Evolutionary conservation across 92 coral and sea anemone species (phyloP), one percentile per base, ranked within the genome.

Genomic region (Virgularia gustaviana): DNA sequence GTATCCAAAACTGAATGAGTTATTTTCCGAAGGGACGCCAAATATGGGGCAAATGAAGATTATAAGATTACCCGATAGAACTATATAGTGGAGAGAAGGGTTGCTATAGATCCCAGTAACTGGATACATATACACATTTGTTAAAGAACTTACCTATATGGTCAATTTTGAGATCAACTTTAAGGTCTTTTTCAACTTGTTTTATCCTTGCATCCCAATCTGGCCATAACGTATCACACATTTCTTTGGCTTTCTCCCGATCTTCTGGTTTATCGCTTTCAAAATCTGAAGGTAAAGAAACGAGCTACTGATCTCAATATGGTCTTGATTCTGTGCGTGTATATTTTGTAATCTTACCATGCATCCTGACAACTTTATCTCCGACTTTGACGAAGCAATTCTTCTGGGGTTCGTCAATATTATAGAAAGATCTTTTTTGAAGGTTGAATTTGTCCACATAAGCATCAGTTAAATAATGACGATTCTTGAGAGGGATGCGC

Each of bases 381-480:
- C 34, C 9, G 6, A 66, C 25, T 37, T 57, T 66, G 73, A 66
- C 73, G 36, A 66, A 66, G 18, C 73, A 66, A 29, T 66, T 47
- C 30, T 29, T 10, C 24, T 66, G 23, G 32, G 58, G 73, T n/a
- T n/a, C n/a, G 34, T 66, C 73, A 47, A 66, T 31, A 20, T 66
- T 66, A 57, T 66, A 66, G 49, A 66, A 66, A 1, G 36, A 11
- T 29, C 31, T 66, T 7, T 37, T 47, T 44, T 41, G 4, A 22
- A 66, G 43, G 0, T 47, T 29, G 49, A 66, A 66, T 37, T 66
- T 44, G 6, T 66, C 9, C 15, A 66, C 33, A 42, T 66, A 66
- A 27, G 57, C 56, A 23, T 66, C 73, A 42, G 73, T 66, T 23
- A 66, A 52, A 57, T 66, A 66, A 66, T 66, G 73, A 20, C 73